Conservation (phyloP, 2,113 vertebrate species). For the Carassius gibelio region DNA sequence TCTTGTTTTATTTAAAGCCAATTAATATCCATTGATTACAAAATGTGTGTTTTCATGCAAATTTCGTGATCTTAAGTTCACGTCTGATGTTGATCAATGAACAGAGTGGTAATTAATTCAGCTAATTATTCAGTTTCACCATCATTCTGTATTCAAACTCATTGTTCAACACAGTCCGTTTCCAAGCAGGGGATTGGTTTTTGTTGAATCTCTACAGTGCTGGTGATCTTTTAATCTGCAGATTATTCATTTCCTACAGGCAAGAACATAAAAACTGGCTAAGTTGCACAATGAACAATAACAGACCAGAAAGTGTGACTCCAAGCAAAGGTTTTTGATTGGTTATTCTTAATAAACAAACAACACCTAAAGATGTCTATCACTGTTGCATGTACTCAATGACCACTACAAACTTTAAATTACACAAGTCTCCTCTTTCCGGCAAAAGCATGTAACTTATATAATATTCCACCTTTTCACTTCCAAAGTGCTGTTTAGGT, state of each 20-base stretch:
- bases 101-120: slow-evolving; percentile 52
- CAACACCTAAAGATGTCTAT: neutral
- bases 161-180: slow-evolving; percentile 22
- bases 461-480: neutral
- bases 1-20: slow-evolving; percentile 57
- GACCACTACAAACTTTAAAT: neutral
- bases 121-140: slow-evolving; percentile 54
- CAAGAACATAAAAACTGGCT: slow-evolving; percentile 25
- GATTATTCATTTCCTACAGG: slow-evolving; percentile 24
- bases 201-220: slow-evolving; percentile 19
- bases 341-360: neutral
- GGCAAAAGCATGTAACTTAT: neutral
- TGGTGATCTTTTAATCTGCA: slow-evolving; percentile 39
- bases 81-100: slow-evolving; percentile 54
- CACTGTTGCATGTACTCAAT: neutral
- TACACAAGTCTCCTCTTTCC: neutral
- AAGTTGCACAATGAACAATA: neutral
- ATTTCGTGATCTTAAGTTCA: slow-evolving; percentile 61
- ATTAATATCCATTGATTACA: slow-evolving; percentile 70
- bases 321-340: no score
- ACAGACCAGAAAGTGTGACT: slow-evolving; percentile 8
- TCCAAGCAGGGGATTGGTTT: slow-evolving; percentile 9
- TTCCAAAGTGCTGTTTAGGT: neutral
- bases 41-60: slow-evolving; percentile 58
- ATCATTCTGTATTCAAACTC: slow-evolving; percentile 6